Base-by-base conservation (phyloP, 2,113 vertebrate species). In the Formicarius rufipectus region DNA sequence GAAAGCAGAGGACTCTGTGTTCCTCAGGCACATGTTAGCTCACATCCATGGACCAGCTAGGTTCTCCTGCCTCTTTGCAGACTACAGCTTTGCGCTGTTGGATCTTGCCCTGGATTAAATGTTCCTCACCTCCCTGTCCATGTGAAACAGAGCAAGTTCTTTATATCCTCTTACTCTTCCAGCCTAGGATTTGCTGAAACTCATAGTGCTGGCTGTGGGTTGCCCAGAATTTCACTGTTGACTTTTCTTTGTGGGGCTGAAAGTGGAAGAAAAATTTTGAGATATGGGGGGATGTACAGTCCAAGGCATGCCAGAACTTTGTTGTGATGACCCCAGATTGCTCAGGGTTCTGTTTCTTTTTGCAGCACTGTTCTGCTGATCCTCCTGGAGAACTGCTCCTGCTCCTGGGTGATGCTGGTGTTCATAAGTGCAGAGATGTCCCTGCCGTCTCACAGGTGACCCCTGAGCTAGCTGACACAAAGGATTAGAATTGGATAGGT, bases 1-100 rank as follows among this genome's bases (percentile, higher is more conserved):
- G 47, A 49, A 89, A 87, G 37, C 12, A 44, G 63, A 85, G 21
- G 23, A 53, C 3, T 0, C 1, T 0, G 3, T 23, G 9, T 22
- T 80, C 58, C 62, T 67, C 63, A 68, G 67, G 25, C 4, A 13
- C 1, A 1, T 6, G 30, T 37, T 73, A 76, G n/a, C 50, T 33
- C 50, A 39, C 25, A 69, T 74, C 37, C 72, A 39, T 18, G 42
- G 55, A 30, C 14, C n/a, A 66, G 8, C 42, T 47, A 58, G 40
- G 18, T 33, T 83, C 23, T 84, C 22, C 58, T 50, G 10, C 27
- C 2, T 12, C 49, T 90, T 59, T 40, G 93, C 15, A 56, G 28
- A 50, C 8, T 69, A 8, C 50, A 74, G 22, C 33, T 72, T 60
- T 44, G 69, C 58, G 31, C 40, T 90, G 44, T 58, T 90, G 31